A percentile compares a stretch with the other conserved stretches of the same genome.
These are phyloP conservation scores for Platycheirus albimanus DNA, from an alignment of 2,888 invertebrate genomes.

Conservation along the genomic window DNA sequence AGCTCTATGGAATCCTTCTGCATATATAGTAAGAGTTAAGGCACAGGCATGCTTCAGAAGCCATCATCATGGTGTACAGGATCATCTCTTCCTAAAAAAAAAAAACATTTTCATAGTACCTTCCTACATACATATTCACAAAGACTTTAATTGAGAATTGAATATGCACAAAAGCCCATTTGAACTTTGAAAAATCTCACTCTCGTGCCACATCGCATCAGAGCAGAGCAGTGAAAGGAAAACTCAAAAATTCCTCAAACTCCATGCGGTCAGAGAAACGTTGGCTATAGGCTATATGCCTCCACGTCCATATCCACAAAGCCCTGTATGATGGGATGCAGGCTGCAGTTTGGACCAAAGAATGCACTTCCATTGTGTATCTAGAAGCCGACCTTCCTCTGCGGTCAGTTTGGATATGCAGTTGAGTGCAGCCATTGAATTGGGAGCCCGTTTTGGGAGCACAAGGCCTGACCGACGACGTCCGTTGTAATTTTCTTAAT, in stretches of 20 bases:
- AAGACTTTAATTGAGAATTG: conserved; percentile 64
- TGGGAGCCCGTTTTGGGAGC: conserved; percentile 41
- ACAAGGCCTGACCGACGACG: conserved; percentile 40
- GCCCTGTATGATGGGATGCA: not conserved
- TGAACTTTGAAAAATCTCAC: conserved; percentile 48
- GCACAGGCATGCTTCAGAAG: too few species aligned
- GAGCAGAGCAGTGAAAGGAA: conserved; percentile 59
- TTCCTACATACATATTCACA: not conserved
- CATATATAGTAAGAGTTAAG: conserved; percentile 65
- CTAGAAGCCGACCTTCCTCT: conserved; percentile 18
- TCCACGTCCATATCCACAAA: not conserved
- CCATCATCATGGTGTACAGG: not conserved
- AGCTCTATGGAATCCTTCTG: conserved; percentile 51
- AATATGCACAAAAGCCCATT: conserved; percentile 55
- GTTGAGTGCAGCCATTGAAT: conserved; percentile 54
- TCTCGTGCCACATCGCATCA: not conserved
- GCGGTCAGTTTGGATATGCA: conserved; percentile 62
- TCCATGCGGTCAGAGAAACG: conserved; percentile 15
- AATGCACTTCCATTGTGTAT: conserved; percentile 25
- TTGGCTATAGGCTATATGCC: not conserved
- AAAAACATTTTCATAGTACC: not conserved
- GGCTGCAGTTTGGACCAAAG: not conserved
- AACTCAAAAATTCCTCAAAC: conserved; percentile 51
- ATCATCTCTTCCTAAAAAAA: conserved; percentile 7
- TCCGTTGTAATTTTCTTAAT: conserved; percentile 70